These are phyloP conservation scores for Pachyrhynchus sulphureomaculatus DNA, from an alignment of 1,140 invertebrate genomes.

Conservation along the genomic window DNA sequence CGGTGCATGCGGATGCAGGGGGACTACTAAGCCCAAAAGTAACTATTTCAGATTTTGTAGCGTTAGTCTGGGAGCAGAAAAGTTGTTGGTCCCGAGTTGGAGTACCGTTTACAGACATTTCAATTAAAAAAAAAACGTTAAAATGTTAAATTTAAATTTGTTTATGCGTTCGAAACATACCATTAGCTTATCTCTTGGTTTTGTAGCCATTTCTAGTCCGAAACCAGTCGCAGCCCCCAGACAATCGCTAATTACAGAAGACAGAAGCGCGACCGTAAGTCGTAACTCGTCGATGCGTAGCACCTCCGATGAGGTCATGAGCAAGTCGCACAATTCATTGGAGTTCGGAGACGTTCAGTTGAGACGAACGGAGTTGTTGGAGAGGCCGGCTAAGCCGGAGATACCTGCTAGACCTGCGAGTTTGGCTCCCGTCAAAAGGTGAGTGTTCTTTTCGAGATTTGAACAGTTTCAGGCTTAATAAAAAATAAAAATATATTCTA, in stretches of 20 bases:
- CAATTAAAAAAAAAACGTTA: too few species aligned
- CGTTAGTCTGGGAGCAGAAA: too few species aligned
- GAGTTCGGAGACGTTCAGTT: slow-evolving; percentile 38
- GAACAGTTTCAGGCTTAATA: background rate
- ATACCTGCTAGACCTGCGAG: slow-evolving; percentile 71
- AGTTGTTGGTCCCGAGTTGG: too few species aligned
- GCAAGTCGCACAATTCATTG: slow-evolving; percentile 15
- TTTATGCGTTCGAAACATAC: too few species aligned
- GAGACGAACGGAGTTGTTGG: slow-evolving; percentile 32
- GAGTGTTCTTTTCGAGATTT: background rate
- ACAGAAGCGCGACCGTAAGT: slow-evolving; percentile 8
- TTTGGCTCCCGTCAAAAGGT: slow-evolving; percentile 58
- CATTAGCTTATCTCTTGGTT: too few species aligned
- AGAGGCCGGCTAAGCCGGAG: slow-evolving; percentile 58
- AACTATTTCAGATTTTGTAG: too few species aligned
- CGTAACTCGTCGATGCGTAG: slow-evolving; percentile 25
- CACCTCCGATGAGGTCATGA: slow-evolving; percentile 22
- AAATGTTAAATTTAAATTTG: too few species aligned
- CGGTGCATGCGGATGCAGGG: too few species aligned
- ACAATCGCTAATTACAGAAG: slow-evolving; percentile 19
- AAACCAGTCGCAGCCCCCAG: slow-evolving; percentile 42
- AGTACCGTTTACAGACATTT: too few species aligned
- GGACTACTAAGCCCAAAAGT: too few species aligned
- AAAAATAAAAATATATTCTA: too few species aligned
- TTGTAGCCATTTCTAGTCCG: slow-evolving; percentile 13